A percentile compares a stretch with the other conserved stretches of the same genome.
Evolutionary conservation across 2,888 invertebrate genomes (phyloP).

Genomic region (Cordylochernes scorpioides): DNA sequence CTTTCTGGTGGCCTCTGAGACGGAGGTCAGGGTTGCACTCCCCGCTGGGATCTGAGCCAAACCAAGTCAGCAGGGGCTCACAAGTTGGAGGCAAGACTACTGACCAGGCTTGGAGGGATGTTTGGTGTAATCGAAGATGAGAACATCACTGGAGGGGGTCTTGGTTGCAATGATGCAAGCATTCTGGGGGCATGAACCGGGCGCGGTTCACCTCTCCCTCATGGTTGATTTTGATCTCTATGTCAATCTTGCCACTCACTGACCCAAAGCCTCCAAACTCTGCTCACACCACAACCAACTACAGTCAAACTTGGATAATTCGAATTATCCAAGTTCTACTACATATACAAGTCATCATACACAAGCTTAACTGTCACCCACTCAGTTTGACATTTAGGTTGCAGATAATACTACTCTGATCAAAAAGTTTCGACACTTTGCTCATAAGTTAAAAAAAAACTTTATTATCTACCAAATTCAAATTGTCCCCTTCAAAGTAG

Average conservation of each 20-base stretch:
- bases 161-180: constrained; percentile 99
- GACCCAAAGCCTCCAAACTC: constrained; percentile 99
- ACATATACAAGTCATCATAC: too few species aligned
- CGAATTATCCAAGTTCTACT: too few species aligned
- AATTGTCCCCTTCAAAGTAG: too few species aligned
- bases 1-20: constrained; percentile 80
- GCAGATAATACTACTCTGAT: too few species aligned
- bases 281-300: constrained; percentile 18
- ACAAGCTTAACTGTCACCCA: too few species aligned
- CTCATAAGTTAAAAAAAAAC: too few species aligned
- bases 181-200: constrained; percentile 97
- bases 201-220: constrained; percentile 98
- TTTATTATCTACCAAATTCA: too few species aligned
- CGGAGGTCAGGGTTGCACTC: constrained; percentile 93
- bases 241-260: constrained; percentile 95
- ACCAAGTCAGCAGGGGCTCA: neutral
- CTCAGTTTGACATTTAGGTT: too few species aligned
- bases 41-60: constrained; percentile 50
- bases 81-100: neutral
- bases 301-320: too few species aligned
- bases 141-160: constrained; percentile 92
- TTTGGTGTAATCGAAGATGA: constrained; percentile 97
- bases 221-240: constrained; percentile 98
- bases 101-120: constrained; percentile 75
- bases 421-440: too few species aligned